These are phyloP conservation scores for Bubo bubo DNA, from an alignment of 2,113 vertebrate genomes.

Conservation along the genomic window DNA sequence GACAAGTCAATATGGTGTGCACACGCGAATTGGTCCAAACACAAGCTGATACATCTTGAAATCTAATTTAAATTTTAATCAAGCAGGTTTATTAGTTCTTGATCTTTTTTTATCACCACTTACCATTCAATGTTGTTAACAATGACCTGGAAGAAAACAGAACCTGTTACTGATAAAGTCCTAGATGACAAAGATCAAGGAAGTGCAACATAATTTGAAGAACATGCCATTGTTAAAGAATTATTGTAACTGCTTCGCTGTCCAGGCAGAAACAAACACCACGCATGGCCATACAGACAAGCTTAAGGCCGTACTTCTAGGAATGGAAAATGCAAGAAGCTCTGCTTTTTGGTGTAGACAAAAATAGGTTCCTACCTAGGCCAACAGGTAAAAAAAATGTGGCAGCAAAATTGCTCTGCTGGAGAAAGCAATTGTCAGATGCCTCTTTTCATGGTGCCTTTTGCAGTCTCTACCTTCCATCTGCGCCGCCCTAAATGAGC, in stretches of 20 bases:
- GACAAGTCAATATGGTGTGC: not conserved
- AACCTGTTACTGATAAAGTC: conserved; percentile 19
- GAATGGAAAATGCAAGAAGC: not conserved
- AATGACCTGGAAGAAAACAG: conserved; percentile 19
- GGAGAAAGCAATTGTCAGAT: not conserved
- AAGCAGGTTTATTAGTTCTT: not conserved
- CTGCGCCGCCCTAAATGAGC: not conserved
- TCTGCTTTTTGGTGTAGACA: not conserved
- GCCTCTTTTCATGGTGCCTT: fast-evolving
- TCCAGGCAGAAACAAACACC: not conserved
- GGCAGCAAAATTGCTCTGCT: not conserved
- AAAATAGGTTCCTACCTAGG: not conserved
- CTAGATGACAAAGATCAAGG: not conserved
- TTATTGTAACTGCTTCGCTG: not conserved
- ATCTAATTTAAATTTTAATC: not conserved
- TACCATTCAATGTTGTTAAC: not conserved
- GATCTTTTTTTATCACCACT: not conserved
- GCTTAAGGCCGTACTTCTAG: not conserved
- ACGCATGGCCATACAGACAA: fast-evolving
- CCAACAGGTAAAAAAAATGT: not conserved
- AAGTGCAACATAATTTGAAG: not conserved
- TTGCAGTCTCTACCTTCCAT: not conserved
- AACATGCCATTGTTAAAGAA: not conserved
- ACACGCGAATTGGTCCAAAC: not conserved
- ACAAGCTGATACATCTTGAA: not conserved